These are phyloP conservation scores for Drosophila niveifrons DNA, from an alignment of 2,888 invertebrate species.

Conservation along the genomic window DNA sequence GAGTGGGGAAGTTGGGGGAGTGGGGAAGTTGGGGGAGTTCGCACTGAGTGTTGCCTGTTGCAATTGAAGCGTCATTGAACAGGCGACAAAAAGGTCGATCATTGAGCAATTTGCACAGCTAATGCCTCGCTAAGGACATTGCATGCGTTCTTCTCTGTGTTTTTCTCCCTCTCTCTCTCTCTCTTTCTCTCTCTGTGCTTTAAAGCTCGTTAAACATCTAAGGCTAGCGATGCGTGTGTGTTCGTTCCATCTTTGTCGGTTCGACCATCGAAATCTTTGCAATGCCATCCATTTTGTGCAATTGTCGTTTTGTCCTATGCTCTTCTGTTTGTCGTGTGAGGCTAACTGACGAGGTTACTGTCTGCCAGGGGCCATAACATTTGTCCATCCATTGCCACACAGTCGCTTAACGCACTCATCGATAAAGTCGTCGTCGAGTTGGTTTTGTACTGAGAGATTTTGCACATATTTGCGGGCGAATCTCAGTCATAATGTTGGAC, in stretches of 20 bases:
- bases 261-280: constrained; percentile 44
- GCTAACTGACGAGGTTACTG: constrained; percentile 11
- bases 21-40: constrained; percentile 9
- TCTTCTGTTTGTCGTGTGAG: background rate
- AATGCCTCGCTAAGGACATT: constrained; percentile 37
- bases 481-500: constrained; percentile 69
- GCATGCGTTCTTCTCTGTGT: constrained; percentile 7
- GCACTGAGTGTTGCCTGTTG: constrained; percentile 39
- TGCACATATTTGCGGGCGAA: constrained; percentile 76
- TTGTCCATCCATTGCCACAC: constrained; percentile 30
- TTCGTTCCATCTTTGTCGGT: constrained; percentile 47
- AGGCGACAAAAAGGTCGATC: constrained; percentile 69
- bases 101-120: constrained; percentile 60
- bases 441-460: constrained; percentile 48
- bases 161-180: background rate
- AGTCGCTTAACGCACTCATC: constrained; percentile 44
- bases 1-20: constrained; percentile 15
- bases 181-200: constrained; percentile 1
- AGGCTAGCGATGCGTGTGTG: background rate
- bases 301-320: constrained; percentile 52
- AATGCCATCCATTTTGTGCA: constrained; percentile 57
- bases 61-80: constrained; percentile 59
- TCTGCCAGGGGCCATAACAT: constrained; percentile 29
- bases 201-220: constrained; percentile 13
- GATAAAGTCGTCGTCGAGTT: background rate